Conservation (phyloP, 2,888 invertebrate species). For the Formica aserva region DNA sequence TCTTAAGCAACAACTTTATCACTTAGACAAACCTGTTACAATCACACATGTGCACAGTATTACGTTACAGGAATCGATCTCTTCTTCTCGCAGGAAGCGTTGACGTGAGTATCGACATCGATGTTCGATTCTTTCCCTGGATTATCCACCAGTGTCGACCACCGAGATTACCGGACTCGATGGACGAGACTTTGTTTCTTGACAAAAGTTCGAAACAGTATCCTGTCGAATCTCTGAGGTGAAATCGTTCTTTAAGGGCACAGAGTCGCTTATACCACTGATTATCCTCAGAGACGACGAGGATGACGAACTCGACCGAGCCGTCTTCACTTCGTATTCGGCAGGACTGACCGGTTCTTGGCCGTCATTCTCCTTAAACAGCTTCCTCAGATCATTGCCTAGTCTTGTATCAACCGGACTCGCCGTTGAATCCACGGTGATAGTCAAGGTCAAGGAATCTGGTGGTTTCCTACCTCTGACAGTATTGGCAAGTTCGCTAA, state of each 20-base stretch:
- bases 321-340: conserved; percentile 63
- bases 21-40: conserved; percentile 2
- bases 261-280: conserved; percentile 7
- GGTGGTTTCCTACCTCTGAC: conserved; percentile 72
- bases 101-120: conserved; percentile 14
- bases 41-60: conserved; percentile 15
- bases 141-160: conserved; percentile 17
- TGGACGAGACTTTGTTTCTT: conserved; percentile 61
- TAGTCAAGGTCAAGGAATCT: conserved; percentile 72
- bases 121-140: conserved; percentile 43
- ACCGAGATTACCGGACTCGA: conserved; percentile 68
- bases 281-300: conserved; percentile 64
- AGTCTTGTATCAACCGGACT: conserved; percentile 74
- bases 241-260: conserved; percentile 32
- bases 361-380: conserved; percentile 72
- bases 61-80: conserved; percentile 52
- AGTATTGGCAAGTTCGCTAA: conserved; percentile 82
- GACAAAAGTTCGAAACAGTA: conserved; percentile 26
- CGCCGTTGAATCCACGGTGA: conserved; percentile 72
- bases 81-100: conserved; percentile 31
- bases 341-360: conserved; percentile 49
- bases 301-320: conserved; percentile 60
- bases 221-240: conserved; percentile 38
- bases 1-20: conserved; percentile 11
- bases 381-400: conserved; percentile 73